Base-by-base conservation (phyloP, 1,140 invertebrate genomes). In the Stratiolaelaps scimitus region DNA sequence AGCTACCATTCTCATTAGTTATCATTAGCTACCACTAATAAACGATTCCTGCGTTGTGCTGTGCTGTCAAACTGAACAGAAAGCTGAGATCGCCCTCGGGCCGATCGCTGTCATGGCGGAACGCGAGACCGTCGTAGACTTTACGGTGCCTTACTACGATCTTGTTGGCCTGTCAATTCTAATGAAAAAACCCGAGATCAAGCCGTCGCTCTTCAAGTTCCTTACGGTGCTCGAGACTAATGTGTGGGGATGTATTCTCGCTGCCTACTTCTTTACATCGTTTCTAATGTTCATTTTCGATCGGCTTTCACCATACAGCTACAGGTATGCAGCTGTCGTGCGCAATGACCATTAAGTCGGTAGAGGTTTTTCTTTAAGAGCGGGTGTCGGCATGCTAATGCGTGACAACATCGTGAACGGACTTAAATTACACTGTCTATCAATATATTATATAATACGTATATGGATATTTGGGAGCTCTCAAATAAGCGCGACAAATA, bases 221-320 rank as follows among this genome's bases (percentile, higher is more conserved):
- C 81, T 98, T 26, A 94, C 90, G 0, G 94, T 98, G 5, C 77
- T 98, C 65, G 93, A 98, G 75, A 86, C 86, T 68, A 86, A 92
- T 70, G 94, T 98, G 0, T 98, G 94, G 94, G 80, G 90, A 7
- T 95, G 91, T 71, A 96, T 97, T 72, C 78, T 97, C 60, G 91
- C 84, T 0, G 92, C 93, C 0, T 98, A 95, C 74, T 87, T 94
- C 73, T 89, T 93, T 73, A 77, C 70, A 72, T 92, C 91, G 73
- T 83, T 96, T 48, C 78, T 97, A 0, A 88, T 97, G 83, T 97
- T 88, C 85, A 75, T 92, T 0, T 97, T 97, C 73, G 93, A 98
- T 75, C 85, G 87, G 68, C 92, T 90, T 83, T 94, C 89, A 72
- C 93, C 93, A 0, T 95, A 95, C 75, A 93, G 89, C 70, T 93